phyloP scores from a whole-genome alignment of 2,113 vertebrate genomes.

The Vicugna pacos region DNA sequence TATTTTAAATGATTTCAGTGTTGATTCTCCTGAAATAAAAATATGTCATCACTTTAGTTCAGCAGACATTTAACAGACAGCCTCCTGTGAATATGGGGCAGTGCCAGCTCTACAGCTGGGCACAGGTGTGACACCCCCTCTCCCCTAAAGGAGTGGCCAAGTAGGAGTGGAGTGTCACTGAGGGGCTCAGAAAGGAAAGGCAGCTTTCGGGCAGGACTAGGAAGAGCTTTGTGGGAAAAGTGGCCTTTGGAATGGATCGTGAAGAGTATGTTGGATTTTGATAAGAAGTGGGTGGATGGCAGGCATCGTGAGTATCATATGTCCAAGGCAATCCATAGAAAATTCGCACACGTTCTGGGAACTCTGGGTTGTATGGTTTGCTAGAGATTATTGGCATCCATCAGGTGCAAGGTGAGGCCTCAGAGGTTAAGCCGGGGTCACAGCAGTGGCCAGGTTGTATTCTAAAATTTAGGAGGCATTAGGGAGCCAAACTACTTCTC shows the following conservation, averaged over 20 bases:
- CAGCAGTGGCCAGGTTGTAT: too few species aligned
- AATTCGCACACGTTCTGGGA: background rate
- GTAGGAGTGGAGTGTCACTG: too few species aligned
- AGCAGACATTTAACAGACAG: background rate
- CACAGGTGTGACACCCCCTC: background rate
- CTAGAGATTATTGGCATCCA: background rate
- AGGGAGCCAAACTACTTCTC: background rate
- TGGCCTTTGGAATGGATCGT: background rate
- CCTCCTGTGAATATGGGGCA: background rate
- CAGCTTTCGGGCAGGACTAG: background rate
- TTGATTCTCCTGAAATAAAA: background rate
- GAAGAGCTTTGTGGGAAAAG: background rate
- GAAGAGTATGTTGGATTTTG: background rate
- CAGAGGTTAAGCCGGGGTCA: background rate
- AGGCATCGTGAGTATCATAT: background rate
- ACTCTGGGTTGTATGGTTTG: background rate
- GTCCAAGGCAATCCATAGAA: background rate
- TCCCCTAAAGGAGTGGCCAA: background rate
- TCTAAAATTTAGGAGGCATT: background rate
- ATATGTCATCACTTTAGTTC: background rate
- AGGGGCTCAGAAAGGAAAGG: background rate
- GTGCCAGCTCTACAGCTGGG: background rate
- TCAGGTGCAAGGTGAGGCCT: background rate
- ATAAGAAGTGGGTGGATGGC: background rate
- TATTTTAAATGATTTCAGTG: background rate